Evolutionary conservation across 2,113 vertebrate species (phyloP).

Genomic region (Opisthocomus hoazin): DNA sequence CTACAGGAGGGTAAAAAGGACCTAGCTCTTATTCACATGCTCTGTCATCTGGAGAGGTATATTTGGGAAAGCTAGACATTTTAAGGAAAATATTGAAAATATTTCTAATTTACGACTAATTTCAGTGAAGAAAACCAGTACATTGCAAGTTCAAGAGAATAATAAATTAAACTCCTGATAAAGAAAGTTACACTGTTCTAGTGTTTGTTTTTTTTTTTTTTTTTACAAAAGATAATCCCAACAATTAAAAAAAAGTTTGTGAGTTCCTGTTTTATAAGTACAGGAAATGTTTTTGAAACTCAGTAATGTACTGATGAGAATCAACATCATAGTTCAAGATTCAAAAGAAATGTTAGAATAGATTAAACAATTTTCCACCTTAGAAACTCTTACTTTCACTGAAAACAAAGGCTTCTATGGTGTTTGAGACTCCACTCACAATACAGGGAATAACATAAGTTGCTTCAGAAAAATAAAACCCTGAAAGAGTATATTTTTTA

Average conservation of each 20-base stretch:
- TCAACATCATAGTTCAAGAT: not conserved
- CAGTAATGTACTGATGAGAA: not conserved
- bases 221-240: not conserved
- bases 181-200: not conserved
- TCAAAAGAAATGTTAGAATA: not conserved
- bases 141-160: not conserved
- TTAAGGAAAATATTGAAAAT: not conserved
- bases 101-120: not conserved
- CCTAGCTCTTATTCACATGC: not conserved
- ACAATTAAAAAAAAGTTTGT: not conserved
- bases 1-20: not conserved
- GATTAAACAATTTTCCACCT: not conserved
- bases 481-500: not conserved
- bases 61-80: not conserved
- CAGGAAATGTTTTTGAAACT: not conserved
- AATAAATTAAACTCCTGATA: not conserved
- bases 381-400: not conserved
- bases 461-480: not conserved
- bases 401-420: not conserved
- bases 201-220: not conserved
- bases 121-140: not conserved
- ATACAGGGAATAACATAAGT: not conserved
- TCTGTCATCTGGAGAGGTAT: not conserved
- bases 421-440: not conserved
- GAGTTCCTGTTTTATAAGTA: not conserved